Evolutionary conservation across 2,797 vertebrate genomes (phyloP).

Genomic region (Enteromius afrohamiltoni): DNA sequence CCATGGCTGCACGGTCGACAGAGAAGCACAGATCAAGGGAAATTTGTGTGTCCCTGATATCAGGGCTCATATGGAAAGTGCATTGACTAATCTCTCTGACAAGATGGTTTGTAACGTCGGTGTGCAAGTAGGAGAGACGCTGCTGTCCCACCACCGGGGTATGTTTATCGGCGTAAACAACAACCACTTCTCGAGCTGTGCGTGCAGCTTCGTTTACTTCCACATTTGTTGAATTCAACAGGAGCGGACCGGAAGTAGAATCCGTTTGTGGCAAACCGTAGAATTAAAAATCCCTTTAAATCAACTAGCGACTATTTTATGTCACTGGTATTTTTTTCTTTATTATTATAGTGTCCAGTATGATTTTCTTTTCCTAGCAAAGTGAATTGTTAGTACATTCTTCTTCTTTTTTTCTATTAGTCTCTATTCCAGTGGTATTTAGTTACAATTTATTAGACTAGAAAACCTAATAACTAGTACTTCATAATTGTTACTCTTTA

Average conservation of each 20-base stretch:
- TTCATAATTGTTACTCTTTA: not conserved
- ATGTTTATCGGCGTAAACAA: conserved; percentile 17
- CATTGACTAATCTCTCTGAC: not conserved
- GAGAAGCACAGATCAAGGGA: not conserved
- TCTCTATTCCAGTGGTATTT: not conserved
- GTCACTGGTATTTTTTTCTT: not conserved
- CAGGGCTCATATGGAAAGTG: conserved; percentile 37
- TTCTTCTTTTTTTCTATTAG: not conserved
- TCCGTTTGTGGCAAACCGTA: not conserved
- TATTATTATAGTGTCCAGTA: not conserved
- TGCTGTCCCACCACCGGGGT: conserved; percentile 1
- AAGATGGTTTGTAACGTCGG: conserved; percentile 71
- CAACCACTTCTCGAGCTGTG: not conserved
- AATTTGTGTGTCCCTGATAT: conserved; percentile 18
- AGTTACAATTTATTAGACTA: not conserved
- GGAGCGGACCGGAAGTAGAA: conserved; percentile 20
- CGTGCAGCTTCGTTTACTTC: not conserved
- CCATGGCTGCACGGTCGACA: conserved; percentile 17
- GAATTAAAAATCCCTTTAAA: not conserved
- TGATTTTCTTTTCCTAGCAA: not conserved
- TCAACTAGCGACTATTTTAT: not conserved
- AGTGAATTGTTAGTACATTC: not conserved
- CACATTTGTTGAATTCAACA: conserved; percentile 18
- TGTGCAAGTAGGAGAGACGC: conserved; percentile 70
- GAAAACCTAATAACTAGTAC: not conserved